Percentiles rank a stretch among this genome's conserved stretches.
phyloP scores from a whole-genome alignment of 1,140 invertebrate species.

The Drosophila ironensis region DNA sequence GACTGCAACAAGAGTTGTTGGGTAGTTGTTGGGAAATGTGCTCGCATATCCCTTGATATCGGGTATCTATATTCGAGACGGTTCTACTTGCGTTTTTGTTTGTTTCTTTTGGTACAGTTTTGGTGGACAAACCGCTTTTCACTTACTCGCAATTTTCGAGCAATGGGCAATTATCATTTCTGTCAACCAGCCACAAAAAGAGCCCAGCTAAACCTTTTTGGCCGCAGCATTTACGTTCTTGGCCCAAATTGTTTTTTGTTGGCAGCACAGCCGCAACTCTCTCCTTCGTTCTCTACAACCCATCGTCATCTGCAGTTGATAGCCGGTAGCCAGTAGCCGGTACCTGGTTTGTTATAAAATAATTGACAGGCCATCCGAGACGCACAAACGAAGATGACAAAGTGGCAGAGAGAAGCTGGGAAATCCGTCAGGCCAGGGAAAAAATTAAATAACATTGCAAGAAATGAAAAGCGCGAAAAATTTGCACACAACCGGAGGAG shows the following conservation, averaged over 20 bases:
- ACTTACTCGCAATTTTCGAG: slow-evolving; percentile 40
- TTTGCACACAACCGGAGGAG: slow-evolving; percentile 5
- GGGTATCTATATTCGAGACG: too few species aligned
- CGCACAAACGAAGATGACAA: slow-evolving; percentile 43
- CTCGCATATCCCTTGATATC: too few species aligned
- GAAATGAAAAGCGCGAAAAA: slow-evolving; percentile 59
- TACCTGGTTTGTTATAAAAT: slow-evolving; percentile 67
- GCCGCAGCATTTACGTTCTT: slow-evolving; percentile 52
- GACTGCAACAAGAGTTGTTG: too few species aligned
- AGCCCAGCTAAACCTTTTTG: slow-evolving; percentile 15
- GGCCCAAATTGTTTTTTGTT: slow-evolving; percentile 45
- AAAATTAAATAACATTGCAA: slow-evolving; percentile 45
- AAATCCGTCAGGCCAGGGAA: slow-evolving; percentile 38
- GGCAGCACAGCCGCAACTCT: slow-evolving; percentile 3
- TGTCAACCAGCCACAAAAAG: slow-evolving; percentile 13
- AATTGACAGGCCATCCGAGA: slow-evolving; percentile 73
- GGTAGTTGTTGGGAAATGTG: too few species aligned
- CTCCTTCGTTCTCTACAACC: neutral
- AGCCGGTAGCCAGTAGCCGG: too few species aligned
- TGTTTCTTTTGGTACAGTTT: slow-evolving; percentile 7
- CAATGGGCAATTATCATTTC: slow-evolving; percentile 36
- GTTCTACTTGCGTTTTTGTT: too few species aligned
- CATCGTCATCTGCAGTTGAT: too few species aligned
- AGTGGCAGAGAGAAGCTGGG: slow-evolving; percentile 52
- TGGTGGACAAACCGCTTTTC: slow-evolving; percentile 48